A percentile compares a stretch with the other conserved stretches of the same genome.
Evolutionary conservation across 2,113 vertebrate genomes (phyloP).

Genomic region (Saguinus imperator): DNA sequence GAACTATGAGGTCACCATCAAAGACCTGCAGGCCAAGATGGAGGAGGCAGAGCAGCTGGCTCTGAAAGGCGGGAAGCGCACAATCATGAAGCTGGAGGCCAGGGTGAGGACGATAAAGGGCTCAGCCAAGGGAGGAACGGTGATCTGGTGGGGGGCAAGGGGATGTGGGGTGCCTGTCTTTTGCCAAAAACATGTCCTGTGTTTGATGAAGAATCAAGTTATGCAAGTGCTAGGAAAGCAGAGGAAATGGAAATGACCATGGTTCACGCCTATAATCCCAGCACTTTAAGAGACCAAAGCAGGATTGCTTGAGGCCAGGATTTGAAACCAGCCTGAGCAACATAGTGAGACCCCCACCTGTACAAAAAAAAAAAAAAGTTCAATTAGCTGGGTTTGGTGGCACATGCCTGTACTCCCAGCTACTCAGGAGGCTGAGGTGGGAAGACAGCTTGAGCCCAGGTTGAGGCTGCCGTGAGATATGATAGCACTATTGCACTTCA

Average conservation of each 20-base stretch:
- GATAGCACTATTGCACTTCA: too few relatives aligned
- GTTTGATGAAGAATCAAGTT: neutral
- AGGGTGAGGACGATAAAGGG: conserved; percentile 72
- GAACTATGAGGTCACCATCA: conserved; percentile 84
- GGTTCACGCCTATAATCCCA: too few relatives aligned
- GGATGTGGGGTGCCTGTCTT: neutral
- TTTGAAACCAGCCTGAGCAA: too few relatives aligned
- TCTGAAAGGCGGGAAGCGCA: conserved; percentile 80
- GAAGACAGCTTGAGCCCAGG: too few relatives aligned
- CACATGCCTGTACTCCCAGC: too few relatives aligned
- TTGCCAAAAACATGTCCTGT: neutral
- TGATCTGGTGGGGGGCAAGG: neutral
- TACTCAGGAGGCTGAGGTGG: too few relatives aligned
- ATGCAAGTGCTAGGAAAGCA: neutral
- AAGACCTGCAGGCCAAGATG: conserved; percentile 84
- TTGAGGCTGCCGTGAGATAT: too few relatives aligned
- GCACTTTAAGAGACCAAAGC: too few relatives aligned
- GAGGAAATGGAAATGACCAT: neutral
- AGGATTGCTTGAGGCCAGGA: too few relatives aligned
- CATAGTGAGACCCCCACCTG: too few relatives aligned
- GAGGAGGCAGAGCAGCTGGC: conserved; percentile 84
- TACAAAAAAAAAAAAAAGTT: too few relatives aligned
- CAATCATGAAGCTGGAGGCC: conserved; percentile 84
- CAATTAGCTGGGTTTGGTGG: too few relatives aligned
- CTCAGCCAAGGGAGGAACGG: neutral